Conservation (phyloP, 1,140 invertebrate species). For the Musca vetustissima region DNA sequence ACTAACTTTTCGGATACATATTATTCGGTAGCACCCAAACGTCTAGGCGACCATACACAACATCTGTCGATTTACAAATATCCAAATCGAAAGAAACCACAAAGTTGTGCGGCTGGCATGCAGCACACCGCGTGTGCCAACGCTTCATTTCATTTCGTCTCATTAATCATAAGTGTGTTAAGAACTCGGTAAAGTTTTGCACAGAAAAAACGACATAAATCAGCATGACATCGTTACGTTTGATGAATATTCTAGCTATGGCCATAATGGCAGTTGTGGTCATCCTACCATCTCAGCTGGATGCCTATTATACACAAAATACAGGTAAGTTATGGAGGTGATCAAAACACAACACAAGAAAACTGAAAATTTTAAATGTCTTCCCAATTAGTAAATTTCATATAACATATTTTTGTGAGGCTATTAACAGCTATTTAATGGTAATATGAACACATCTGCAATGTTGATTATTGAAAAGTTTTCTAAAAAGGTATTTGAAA, state of each 20-base stretch:
- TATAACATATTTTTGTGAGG: too few species aligned
- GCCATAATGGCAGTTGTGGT: neutral
- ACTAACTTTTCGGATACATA: too few species aligned
- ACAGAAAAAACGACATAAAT: neutral
- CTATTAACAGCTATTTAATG: too few species aligned
- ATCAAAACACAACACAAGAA: too few species aligned
- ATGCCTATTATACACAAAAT: conserved; percentile 15
- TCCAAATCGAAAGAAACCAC: too few species aligned
- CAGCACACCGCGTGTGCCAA: neutral
- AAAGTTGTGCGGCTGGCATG: neutral
- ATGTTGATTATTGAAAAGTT: too few species aligned
- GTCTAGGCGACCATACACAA: too few species aligned
- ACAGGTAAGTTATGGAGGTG: neutral
- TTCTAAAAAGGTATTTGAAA: too few species aligned
- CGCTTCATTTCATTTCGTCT: too few species aligned
- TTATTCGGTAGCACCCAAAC: too few species aligned
- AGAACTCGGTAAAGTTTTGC: neutral
- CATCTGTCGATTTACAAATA: neutral
- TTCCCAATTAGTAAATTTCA: neutral
- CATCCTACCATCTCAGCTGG: conserved; percentile 9
- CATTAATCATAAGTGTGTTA: too few species aligned
- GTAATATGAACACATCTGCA: too few species aligned
- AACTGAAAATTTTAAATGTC: neutral
- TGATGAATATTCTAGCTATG: conserved; percentile 9
- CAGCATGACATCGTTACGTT: conserved; percentile 3